phyloP scores from a whole-genome alignment of 2,888 invertebrate genomes.

The Drosophila prolongata region DNA sequence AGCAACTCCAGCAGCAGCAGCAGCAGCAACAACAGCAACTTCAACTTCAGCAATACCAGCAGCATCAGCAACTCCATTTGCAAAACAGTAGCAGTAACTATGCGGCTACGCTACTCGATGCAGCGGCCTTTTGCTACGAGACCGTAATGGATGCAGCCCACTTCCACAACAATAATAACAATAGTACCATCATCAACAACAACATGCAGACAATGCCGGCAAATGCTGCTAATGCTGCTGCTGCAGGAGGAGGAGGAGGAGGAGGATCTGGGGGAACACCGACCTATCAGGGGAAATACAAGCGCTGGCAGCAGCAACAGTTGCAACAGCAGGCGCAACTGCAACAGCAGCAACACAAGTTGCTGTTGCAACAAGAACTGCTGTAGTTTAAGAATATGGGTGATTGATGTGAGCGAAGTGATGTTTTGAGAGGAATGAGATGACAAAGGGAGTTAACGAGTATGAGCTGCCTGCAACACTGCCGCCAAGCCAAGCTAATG shows the following conservation, averaged over 20 bases:
- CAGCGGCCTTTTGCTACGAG: conserved; percentile 68
- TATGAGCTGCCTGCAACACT: conserved; percentile 34
- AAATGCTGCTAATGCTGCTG: conserved; percentile 1
- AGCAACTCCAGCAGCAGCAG: conserved; percentile 26
- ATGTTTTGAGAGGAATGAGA: conserved; percentile 1
- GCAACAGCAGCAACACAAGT: conserved; percentile 68
- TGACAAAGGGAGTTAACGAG: neutral
- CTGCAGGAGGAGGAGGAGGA: conserved; percentile 6
- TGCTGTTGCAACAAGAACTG: conserved; percentile 65
- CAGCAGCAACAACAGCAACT: conserved; percentile 42
- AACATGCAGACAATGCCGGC: conserved; percentile 17
- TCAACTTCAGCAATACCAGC: conserved; percentile 17
- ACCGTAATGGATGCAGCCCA: conserved; percentile 65
- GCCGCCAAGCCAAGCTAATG: conserved; percentile 36
- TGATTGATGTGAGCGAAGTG: neutral
- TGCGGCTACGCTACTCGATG: conserved; percentile 54
- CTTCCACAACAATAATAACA: conserved; percentile 33
- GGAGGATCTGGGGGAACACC: conserved; percentile 36
- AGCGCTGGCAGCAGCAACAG: conserved; percentile 75
- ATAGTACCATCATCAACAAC: conserved; percentile 28
- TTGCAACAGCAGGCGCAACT: conserved; percentile 69
- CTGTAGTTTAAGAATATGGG: conserved; percentile 29
- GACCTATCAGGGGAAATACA: conserved; percentile 66
- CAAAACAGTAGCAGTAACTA: conserved; percentile 55
- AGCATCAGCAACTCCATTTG: conserved; percentile 35